phyloP scores from a whole-genome alignment of 2,113 vertebrate genomes.

The Grantiella picta region DNA sequence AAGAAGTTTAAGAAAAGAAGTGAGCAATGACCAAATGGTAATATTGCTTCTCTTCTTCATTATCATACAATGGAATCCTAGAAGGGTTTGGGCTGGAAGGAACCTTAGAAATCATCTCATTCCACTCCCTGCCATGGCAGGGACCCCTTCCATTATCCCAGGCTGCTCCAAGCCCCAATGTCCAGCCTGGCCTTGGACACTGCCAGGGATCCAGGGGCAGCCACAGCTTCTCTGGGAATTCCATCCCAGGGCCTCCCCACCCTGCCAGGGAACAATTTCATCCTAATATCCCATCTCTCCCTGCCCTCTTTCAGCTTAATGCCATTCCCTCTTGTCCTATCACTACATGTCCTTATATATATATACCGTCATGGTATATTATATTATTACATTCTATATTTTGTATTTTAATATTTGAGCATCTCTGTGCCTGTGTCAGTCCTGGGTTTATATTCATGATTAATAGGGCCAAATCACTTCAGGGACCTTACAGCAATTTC shows the following conservation, averaged over 20 bases:
- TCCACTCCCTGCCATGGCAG: not conserved
- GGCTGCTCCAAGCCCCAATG: not conserved
- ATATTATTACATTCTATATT: not conserved
- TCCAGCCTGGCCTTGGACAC: not conserved
- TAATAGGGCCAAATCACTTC: not conserved
- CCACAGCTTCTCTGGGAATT: not conserved
- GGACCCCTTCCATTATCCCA: not conserved
- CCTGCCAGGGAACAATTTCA: fast-evolving
- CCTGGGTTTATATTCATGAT: not conserved
- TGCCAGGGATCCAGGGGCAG: not conserved
- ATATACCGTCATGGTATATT: too few species aligned
- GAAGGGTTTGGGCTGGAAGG: not conserved
- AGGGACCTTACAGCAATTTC: not conserved
- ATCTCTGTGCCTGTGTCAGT: not conserved
- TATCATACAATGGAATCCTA: not conserved
- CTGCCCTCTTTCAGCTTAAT: not conserved
- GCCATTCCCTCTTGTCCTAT: not conserved
- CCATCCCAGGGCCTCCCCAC: not conserved
- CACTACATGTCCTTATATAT: not conserved
- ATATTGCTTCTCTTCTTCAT: not conserved
- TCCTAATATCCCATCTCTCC: not conserved
- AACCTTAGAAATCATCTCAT: fast-evolving
- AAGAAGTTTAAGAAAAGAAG: not conserved
- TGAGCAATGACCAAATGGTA: not conserved
- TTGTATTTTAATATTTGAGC: not conserved